A percentile compares a stretch with the other conserved stretches of the same genome.
These are phyloP conservation scores for Tyrannus savana DNA, from an alignment of 2,113 vertebrate genomes.

Conservation along the genomic window DNA sequence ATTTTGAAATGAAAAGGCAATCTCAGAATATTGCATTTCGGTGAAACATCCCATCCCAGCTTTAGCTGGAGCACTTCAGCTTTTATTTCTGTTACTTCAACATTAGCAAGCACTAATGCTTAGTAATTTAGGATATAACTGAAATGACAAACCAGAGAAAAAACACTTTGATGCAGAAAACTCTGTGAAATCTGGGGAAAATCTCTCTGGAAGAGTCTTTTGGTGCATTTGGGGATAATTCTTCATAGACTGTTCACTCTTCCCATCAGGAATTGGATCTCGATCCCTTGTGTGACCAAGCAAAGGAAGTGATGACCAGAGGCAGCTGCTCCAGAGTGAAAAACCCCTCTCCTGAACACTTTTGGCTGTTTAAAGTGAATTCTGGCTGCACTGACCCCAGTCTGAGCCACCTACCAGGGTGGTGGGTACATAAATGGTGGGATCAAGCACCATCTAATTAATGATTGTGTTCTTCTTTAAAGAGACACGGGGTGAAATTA, in stretches of 20 bases:
- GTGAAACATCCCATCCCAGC: background rate
- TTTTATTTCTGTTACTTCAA: slow-evolving; percentile 7
- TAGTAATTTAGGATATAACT: background rate
- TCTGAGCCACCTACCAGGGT: accelerated
- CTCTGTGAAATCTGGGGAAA: background rate
- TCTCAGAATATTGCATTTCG: slow-evolving; percentile 33
- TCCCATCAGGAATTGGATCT: background rate
- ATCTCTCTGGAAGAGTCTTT: background rate
- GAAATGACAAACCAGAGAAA: background rate
- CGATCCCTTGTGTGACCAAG: background rate
- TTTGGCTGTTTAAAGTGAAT: background rate
- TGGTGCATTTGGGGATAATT: background rate
- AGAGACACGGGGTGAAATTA: background rate
- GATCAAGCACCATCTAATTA: accelerated
- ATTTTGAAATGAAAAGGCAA: slow-evolving; percentile 49
- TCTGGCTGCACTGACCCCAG: background rate
- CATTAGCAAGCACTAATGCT: slow-evolving; percentile 16
- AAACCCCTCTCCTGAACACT: accelerated
- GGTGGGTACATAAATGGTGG: accelerated
- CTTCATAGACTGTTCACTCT: background rate
- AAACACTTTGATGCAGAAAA: background rate
- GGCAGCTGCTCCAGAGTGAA: background rate
- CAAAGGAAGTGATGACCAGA: background rate
- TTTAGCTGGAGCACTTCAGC: background rate
- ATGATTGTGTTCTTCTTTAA: background rate